Conservation (phyloP, 2,888 invertebrate species). For the Mesopsocus fuscifrons region DNA sequence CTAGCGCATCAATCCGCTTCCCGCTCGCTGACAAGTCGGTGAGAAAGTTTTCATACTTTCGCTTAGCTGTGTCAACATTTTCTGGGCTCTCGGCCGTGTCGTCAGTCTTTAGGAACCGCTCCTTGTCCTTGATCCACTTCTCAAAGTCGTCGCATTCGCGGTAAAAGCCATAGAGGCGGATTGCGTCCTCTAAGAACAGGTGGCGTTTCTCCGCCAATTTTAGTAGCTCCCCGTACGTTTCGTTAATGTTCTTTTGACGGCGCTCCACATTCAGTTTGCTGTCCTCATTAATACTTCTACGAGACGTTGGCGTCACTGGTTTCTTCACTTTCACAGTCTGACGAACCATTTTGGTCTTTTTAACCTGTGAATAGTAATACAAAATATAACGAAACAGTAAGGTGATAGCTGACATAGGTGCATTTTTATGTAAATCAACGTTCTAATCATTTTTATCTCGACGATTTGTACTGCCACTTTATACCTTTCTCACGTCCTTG, state of each 20-base stretch:
- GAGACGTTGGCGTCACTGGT: conserved; percentile 19
- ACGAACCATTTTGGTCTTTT: conserved; percentile 73
- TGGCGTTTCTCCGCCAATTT: conserved; percentile 62
- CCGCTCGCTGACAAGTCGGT: conserved; percentile 90
- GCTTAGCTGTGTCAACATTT: conserved; percentile 78
- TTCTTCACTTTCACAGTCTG: conserved; percentile 61
- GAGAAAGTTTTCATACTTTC: conserved; percentile 92
- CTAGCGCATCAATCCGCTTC: conserved; percentile 76
- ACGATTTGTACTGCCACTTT: too few relatives aligned
- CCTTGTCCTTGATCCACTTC: conserved; percentile 92
- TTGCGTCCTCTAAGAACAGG: conserved; percentile 76
- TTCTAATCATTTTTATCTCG: too few relatives aligned
- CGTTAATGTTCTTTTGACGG: conserved; percentile 57
- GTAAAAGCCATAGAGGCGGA: conserved; percentile 81
- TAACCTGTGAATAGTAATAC: too few relatives aligned
- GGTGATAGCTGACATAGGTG: too few relatives aligned
- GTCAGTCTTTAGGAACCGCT: conserved; percentile 62
- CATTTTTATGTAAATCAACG: too few relatives aligned
- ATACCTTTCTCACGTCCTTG: conserved; percentile 59
- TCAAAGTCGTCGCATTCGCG: conserved; percentile 96
- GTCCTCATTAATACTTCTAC: conserved; percentile 23
- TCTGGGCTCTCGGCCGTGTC: conserved; percentile 51
- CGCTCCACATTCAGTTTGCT: conserved; percentile 65
- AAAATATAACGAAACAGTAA: too few relatives aligned
- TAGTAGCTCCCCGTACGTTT: conserved; percentile 61